Base-by-base conservation (phyloP, 92 coral and sea anemone genomes). In the Phenganax marumi region DNA sequence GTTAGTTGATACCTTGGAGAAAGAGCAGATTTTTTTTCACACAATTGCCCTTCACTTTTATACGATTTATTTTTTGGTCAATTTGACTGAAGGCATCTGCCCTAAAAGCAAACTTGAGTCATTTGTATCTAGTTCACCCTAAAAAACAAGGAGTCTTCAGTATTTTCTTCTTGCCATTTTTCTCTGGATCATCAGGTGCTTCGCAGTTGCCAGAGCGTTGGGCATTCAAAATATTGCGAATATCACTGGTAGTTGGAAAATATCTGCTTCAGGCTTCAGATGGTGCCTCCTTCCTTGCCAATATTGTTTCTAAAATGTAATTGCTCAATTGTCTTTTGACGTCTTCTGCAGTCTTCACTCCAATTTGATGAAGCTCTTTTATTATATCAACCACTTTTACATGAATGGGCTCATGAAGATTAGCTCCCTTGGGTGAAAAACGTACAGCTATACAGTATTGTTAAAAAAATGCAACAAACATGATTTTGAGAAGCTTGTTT, bases 151-250 rank as follows among this genome's bases (percentile, higher is more conserved):
- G 68, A 62, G 68, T 62, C 68, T n/a, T 62, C 18, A 23, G 68
- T 26, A n/a, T 62, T 62, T 62, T 62, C 66, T 60, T 60, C 18
- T 62, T 62, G 68, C 68, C 68, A 62, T 62, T 62, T 19, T 7
- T 62, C 68, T 62, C 68, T 62, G n/a, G 68, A 62, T 62, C 68
- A 23, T 62, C 68, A n/a, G 68, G 0, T n/a, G 12, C 68, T 62
- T 62, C 18, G 68, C 68, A 39, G 10, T 62, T 39, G 25, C 68
- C 68, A n/a, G 68, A 62, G 26, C 33, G 68, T 62, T 62, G 68
- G 26, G 68, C 43, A 62, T 62, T 62, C 25, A 62, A 62, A 19
- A 62, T 62, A 26, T 62, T 62, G 25, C 68, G 33, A 10, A 62
- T 62, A 19, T 62, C 68, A n/a, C 18, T 62, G 26, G 68, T 62